Base-by-base conservation (phyloP, 2,113 vertebrate species). In the Bujurquina vittata region DNA sequence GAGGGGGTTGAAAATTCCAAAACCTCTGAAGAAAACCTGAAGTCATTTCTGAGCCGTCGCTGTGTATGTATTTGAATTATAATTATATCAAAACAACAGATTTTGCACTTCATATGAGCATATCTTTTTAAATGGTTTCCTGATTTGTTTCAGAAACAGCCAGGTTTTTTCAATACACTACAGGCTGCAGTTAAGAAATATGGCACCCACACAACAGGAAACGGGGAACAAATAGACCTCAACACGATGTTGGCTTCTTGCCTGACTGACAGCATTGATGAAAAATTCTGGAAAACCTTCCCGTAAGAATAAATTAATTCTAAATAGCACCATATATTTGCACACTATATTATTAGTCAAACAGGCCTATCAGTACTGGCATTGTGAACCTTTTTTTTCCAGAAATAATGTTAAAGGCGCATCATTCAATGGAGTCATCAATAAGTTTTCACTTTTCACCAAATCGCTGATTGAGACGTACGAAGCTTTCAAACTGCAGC, bases 241-340 rank as follows among this genome's bases (percentile, higher is more conserved):
- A 91, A 88, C 22, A 12, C 10, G 29, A 26, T 11, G 17, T 73
- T 91, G 31, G 31, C 79, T 14, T 83, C 86, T 40, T 20, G 2
- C 14, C 77, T 92, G 80, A 81, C 46, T 26, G 49, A 55, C 20
- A 84, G 84, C 82, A 87, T 92, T 31, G 78, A 90, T 79, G 83
- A 82, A 9, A 69, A 88, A 56, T 90, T 92, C 83, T 81, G 23
- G 69, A 84, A 80, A 11, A 85, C 80, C n/a, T 92, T 92, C 43
- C 88, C 87, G 90, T 92, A 81, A 85, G 88, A 40, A 40, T 40
- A 40, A 40, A 40, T 10, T 3, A 3, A 11, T 40, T 40, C 37
- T 40, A 11, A 10, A 40, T 11, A 40, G 10, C 10, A 40, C 9
- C 37, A 40, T 11, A 40, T 10, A 37, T 11, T 43, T 43, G 14